phyloP scores from a whole-genome alignment of 2,888 invertebrate genomes.

The Melangyna quadrimaculata region DNA sequence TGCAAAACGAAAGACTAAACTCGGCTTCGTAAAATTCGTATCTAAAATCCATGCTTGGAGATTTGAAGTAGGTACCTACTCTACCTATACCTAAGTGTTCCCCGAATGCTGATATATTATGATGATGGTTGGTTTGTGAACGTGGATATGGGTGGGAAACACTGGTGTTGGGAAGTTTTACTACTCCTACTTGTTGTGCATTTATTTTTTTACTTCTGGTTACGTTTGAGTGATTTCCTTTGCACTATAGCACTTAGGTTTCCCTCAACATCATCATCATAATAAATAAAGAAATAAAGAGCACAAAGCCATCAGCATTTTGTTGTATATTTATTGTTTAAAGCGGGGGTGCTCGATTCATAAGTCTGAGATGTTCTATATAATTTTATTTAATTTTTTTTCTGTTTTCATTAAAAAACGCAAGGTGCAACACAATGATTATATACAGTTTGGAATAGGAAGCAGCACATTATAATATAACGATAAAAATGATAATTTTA shows the following conservation, averaged over 20 bases:
- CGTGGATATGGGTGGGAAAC: constrained; percentile 65
- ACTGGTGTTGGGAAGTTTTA: constrained; percentile 64
- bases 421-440: constrained; percentile 43
- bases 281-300: constrained; percentile 12
- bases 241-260: background rate
- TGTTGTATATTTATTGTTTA: background rate
- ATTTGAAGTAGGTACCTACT: too few relatives aligned
- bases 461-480: constrained; percentile 24
- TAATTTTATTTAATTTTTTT: constrained; percentile 19
- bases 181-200: constrained; percentile 27
- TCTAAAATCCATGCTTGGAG: constrained; percentile 61
- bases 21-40: constrained; percentile 58
- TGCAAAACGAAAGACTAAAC: constrained; percentile 78
- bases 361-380: constrained; percentile 16
- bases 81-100: constrained; percentile 6
- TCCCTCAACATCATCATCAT: background rate
- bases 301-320: background rate
- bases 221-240: constrained; percentile 53
- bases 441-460: constrained; percentile 3
- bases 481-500: constrained; percentile 27
- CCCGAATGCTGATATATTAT: constrained; percentile 14
- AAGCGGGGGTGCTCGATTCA: constrained; percentile 31
- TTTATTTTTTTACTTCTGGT: constrained; percentile 7
- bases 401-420: constrained; percentile 3
- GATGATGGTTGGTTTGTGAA: too few relatives aligned